Conservation (phyloP, 1,140 invertebrate species). For the Pachypeltis micranthus region DNA sequence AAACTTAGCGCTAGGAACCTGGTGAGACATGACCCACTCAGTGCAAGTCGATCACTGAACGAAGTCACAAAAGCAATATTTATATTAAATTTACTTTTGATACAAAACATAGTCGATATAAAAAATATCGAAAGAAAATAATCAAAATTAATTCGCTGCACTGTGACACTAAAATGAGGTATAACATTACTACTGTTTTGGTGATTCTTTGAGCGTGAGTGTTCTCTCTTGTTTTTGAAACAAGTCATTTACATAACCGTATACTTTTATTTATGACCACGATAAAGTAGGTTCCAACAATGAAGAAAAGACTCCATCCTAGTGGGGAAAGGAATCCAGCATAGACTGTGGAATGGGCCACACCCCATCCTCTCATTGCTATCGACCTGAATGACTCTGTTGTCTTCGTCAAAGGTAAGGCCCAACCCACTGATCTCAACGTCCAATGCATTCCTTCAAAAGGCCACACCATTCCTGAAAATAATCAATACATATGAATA, state of each 20-base stretch:
- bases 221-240: too few species aligned
- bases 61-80: too few species aligned
- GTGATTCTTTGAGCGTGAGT: too few species aligned
- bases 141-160: too few species aligned
- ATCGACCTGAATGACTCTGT: conserved; percentile 46
- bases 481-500: not conserved
- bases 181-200: too few species aligned
- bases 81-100: too few species aligned
- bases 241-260: not conserved
- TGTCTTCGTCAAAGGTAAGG: conserved; percentile 46
- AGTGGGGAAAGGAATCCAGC: conserved; percentile 41
- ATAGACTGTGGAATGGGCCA: conserved; percentile 41
- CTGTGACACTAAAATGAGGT: too few species aligned
- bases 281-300: conserved; percentile 23
- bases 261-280: not conserved
- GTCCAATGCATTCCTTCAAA: conserved; percentile 40
- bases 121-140: too few species aligned
- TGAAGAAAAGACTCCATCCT: conserved; percentile 41
- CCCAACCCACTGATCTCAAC: conserved; percentile 41
- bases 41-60: too few species aligned
- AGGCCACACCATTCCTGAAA: conserved; percentile 32
- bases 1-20: too few species aligned
- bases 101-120: too few species aligned
- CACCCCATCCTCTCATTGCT: conserved; percentile 45
- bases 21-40: too few species aligned